These are phyloP conservation scores for Lepidurus couesii DNA, from an alignment of 1,140 invertebrate species.

Conservation along the genomic window DNA sequence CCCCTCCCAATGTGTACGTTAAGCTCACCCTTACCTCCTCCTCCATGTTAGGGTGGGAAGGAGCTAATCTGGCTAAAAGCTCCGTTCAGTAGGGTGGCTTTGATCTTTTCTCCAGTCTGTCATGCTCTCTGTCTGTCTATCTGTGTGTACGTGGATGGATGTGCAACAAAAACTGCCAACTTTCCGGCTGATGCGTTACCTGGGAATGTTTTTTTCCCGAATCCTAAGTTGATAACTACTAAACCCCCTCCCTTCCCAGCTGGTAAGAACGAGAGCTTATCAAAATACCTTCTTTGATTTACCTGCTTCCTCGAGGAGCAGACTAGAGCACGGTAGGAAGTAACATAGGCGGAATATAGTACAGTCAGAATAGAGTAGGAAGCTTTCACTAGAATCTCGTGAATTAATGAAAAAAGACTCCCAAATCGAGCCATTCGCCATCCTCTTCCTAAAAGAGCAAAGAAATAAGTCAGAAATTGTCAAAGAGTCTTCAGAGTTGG, in stretches of 20 bases:
- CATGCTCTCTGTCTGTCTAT: background rate
- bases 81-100: background rate
- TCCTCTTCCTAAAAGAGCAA: too few relatives aligned
- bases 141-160: background rate
- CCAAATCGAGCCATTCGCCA: too few relatives aligned
- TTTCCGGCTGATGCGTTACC: background rate
- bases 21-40: background rate
- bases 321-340: too few relatives aligned
- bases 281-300: too few relatives aligned
- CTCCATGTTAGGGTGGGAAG: background rate
- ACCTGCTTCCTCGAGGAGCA: too few relatives aligned
- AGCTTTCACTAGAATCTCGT: too few relatives aligned
- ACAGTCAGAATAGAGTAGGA: too few relatives aligned
- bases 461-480: too few relatives aligned
- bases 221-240: background rate
- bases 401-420: too few relatives aligned
- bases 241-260: background rate
- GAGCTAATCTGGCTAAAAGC: constrained; percentile 19
- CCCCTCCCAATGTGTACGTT: background rate
- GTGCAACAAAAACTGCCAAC: background rate
- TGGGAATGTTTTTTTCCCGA: background rate
- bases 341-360: too few relatives aligned
- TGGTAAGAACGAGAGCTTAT: background rate
- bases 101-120: background rate
- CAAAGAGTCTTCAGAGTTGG: too few relatives aligned